Evolutionary conservation across 2,888 invertebrate species (phyloP).

Genomic region (Nymphalis polychloros): DNA sequence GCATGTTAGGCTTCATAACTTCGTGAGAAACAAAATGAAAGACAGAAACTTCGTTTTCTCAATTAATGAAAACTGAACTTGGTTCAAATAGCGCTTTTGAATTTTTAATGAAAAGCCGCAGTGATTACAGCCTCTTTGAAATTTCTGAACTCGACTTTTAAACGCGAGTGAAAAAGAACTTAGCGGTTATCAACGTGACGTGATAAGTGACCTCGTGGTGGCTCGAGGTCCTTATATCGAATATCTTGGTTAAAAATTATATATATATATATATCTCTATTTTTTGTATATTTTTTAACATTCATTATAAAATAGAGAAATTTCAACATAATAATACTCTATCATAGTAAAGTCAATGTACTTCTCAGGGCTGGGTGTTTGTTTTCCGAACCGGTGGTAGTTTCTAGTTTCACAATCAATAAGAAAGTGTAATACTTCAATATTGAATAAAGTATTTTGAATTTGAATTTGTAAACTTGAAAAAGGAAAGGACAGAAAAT

Average conservation of each 20-base stretch:
- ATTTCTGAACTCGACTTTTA: constrained; percentile 8
- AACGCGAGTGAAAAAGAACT: neutral
- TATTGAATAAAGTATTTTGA: too few species aligned
- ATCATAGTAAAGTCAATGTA: too few species aligned
- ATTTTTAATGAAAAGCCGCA: constrained; percentile 32
- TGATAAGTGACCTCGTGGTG: neutral
- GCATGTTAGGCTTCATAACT: neutral
- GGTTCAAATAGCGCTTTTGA: constrained; percentile 23
- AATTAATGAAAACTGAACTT: constrained; percentile 32
- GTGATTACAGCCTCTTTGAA: constrained; percentile 17
- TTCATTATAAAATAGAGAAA: too few species aligned
- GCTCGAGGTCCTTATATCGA: neutral
- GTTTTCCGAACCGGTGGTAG: too few species aligned
- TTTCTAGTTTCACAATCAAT: too few species aligned
- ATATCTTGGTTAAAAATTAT: neutral
- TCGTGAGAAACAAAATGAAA: constrained; percentile 5
- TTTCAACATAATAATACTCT: too few species aligned
- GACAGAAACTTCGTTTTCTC: constrained; percentile 15
- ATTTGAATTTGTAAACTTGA: too few species aligned
- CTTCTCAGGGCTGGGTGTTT: too few species aligned
- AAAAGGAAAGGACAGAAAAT: too few species aligned
- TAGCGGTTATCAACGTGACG: neutral
- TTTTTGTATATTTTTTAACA: too few species aligned
- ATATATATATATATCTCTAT: too few species aligned
- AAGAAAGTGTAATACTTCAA: too few species aligned